A percentile compares a stretch with the other conserved stretches of the same genome.
Evolutionary conservation across 2,888 invertebrate genomes (phyloP).

Genomic region (Leptogaster cylindrica): DNA sequence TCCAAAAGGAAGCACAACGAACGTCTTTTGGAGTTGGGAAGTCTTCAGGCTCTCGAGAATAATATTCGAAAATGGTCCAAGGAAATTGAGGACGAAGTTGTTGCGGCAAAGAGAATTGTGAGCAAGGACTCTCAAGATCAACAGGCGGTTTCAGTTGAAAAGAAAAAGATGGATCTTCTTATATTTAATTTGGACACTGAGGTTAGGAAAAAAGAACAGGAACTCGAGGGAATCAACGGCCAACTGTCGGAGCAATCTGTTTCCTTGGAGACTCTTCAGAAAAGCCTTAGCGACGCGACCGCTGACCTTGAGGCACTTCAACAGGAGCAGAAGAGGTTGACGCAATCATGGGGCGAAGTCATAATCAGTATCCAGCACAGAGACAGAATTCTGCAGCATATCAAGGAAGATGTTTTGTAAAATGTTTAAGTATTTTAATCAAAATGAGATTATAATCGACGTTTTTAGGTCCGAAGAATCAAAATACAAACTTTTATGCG

Average conservation of each 20-base stretch:
- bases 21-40: conserved; percentile 55
- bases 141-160: conserved; percentile 58
- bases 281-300: conserved; percentile 72
- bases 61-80: conserved; percentile 59
- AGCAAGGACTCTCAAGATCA: conserved; percentile 60
- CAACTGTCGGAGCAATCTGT: conserved; percentile 71
- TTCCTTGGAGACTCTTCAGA: conserved; percentile 67
- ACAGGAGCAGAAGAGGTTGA: conserved; percentile 72
- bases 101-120: conserved; percentile 58
- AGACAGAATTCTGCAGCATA: conserved; percentile 70
- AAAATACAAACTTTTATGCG: conserved; percentile 64
- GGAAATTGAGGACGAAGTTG: conserved; percentile 58
- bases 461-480: conserved; percentile 67
- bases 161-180: conserved; percentile 67
- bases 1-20: conserved; percentile 55
- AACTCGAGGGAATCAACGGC: conserved; percentile 68
- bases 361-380: conserved; percentile 73
- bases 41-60: conserved; percentile 56
- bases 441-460: background rate
- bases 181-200: conserved; percentile 73
- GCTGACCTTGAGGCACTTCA: conserved; percentile 76
- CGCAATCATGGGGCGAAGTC: conserved; percentile 78
- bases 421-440: conserved; percentile 48
- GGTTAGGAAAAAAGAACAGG: conserved; percentile 73
- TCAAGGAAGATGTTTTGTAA: conserved; percentile 68